A percentile compares a stretch with the other conserved stretches of the same genome.
phyloP scores from a whole-genome alignment of 2,113 vertebrate genomes.

The Rhipidura dahli region DNA sequence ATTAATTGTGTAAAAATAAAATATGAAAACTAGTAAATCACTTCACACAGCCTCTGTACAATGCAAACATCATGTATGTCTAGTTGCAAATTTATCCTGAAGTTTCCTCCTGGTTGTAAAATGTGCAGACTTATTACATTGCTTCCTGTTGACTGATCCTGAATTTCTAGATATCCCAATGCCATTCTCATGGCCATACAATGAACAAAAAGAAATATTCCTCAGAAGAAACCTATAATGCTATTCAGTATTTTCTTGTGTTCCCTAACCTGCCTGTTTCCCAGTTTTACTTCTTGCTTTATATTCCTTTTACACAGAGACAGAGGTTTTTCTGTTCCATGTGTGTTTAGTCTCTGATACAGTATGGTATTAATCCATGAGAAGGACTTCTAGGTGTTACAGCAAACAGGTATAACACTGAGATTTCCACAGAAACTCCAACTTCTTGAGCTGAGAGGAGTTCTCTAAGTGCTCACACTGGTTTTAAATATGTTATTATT shows the following conservation, averaged over 20 bases:
- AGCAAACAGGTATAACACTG: background rate
- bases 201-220: background rate
- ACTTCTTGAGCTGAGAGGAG: background rate
- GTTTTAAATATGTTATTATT: background rate
- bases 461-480: background rate
- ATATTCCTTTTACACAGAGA: background rate
- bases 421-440: background rate
- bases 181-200: background rate
- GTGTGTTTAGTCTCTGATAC: background rate
- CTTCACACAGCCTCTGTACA: background rate
- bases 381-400: background rate
- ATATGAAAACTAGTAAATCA: background rate
- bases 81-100: background rate
- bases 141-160: background rate
- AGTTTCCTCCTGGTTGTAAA: background rate
- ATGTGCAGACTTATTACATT: background rate
- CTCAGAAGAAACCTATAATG: background rate
- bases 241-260: background rate
- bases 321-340: background rate
- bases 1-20: background rate
- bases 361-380: background rate
- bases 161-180: background rate
- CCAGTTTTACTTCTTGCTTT: background rate
- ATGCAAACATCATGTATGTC: background rate
- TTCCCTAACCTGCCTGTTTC: background rate